phyloP scores from a whole-genome alignment of 2,113 vertebrate genomes.

The Circaetus gallicus region DNA sequence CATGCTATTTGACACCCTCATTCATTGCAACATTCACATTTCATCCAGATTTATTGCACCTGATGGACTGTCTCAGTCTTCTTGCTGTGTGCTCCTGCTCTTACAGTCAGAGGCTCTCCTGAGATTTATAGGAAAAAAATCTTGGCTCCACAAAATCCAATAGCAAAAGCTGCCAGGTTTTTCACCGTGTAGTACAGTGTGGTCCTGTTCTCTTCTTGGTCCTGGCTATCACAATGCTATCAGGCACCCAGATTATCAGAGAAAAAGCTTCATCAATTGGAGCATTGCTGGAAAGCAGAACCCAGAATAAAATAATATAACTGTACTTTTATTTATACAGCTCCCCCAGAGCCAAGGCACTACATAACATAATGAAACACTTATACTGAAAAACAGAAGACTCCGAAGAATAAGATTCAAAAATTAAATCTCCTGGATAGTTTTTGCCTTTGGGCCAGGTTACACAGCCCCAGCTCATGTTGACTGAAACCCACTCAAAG shows the following conservation, averaged over 20 bases:
- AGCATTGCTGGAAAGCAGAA: background rate
- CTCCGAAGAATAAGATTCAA: background rate
- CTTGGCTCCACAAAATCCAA: background rate
- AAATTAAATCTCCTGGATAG: background rate
- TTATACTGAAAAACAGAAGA: background rate
- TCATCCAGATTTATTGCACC: background rate
- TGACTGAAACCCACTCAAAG: background rate
- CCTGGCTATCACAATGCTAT: background rate
- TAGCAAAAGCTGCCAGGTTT: background rate
- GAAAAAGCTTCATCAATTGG: background rate
- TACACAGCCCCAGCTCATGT: background rate
- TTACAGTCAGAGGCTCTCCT: background rate
- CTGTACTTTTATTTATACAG: background rate
- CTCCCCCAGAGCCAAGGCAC: background rate
- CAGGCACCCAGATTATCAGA: background rate
- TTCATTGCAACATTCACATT: background rate
- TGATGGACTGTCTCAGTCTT: background rate
- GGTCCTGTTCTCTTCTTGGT: rapidly evolving
- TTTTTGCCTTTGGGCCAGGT: background rate
- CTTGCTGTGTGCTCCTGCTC: background rate
- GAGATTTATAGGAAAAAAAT: background rate
- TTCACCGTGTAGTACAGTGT: background rate
- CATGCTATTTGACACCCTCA: rapidly evolving
- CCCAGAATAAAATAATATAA: background rate
- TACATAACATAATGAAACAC: background rate